Percentiles rank a stretch among this genome's conserved stretches.
Evolutionary conservation across 2,888 invertebrate genomes (phyloP).

Genomic region (Gibbula magus): DNA sequence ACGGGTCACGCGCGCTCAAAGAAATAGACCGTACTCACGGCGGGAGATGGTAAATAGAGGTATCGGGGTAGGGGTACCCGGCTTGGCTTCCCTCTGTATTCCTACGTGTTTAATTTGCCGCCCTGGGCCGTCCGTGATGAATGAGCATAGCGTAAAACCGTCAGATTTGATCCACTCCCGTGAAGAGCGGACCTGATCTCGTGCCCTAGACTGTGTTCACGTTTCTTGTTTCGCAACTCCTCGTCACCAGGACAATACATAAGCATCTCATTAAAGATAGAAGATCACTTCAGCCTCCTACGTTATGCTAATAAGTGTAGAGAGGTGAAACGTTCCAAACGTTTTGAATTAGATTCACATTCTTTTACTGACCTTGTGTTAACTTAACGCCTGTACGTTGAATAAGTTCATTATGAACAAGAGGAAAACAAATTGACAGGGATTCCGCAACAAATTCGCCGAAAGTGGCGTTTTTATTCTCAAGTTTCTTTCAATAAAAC

Average conservation of each 20-base stretch:
- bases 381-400: no score
- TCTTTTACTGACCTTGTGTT: no score
- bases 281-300: slow-evolving; percentile 8
- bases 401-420: no score
- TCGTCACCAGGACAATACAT: background rate
- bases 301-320: slow-evolving; percentile 14
- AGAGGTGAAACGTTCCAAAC: background rate
- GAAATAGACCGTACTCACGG: slow-evolving; percentile 19
- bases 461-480: no score
- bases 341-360: no score
- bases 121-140: background rate
- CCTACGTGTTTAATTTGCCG: slow-evolving; percentile 15
- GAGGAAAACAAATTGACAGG: no score
- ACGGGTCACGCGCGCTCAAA: slow-evolving; percentile 21
- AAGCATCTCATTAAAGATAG: slow-evolving; percentile 19
- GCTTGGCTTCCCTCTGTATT: background rate
- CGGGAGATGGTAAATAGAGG: slow-evolving; percentile 37
- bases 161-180: background rate
- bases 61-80: slow-evolving; percentile 22
- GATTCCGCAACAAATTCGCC: no score
- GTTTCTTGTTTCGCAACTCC: slow-evolving; percentile 13
- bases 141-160: background rate
- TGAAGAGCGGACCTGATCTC: background rate
- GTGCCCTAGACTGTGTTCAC: background rate
- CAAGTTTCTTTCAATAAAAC: no score